Evolutionary conservation across 2,797 vertebrate genomes (phyloP).

Genomic region (Platalea minor): DNA sequence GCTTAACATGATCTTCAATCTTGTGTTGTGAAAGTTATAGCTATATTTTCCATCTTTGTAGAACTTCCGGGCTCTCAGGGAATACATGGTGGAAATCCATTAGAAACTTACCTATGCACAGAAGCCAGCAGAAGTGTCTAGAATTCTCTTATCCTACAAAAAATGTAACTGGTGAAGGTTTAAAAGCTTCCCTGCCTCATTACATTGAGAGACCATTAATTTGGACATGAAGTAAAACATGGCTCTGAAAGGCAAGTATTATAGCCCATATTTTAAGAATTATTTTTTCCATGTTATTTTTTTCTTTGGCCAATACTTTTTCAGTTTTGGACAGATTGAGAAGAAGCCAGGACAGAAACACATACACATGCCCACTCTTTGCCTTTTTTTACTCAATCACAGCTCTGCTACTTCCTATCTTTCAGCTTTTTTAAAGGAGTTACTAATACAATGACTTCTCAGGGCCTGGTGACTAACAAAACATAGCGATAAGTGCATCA

Average conservation of each 20-base stretch:
- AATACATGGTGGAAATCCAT: neutral
- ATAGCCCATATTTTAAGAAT: neutral
- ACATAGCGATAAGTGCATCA: neutral
- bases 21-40: neutral
- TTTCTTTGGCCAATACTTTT: neutral
- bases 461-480: neutral
- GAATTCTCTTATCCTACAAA: neutral
- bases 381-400: neutral
- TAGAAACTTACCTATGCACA: neutral
- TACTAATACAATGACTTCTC: neutral
- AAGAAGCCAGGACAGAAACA: neutral
- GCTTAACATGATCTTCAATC: neutral
- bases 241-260: neutral
- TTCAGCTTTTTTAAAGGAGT: neutral
- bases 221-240: neutral
- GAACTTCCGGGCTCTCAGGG: neutral
- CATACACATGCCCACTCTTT: neutral
- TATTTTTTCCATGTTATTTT: neutral
- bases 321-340: neutral
- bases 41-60: neutral
- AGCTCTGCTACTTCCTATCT: neutral
- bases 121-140: neutral
- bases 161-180: neutral
- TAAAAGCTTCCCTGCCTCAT: neutral
- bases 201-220: neutral